Percentiles rank a stretch among this genome's conserved stretches.
These are phyloP conservation scores for Pyrgilauda ruficollis DNA, from an alignment of 2,113 vertebrate genomes.

Conservation along the genomic window DNA sequence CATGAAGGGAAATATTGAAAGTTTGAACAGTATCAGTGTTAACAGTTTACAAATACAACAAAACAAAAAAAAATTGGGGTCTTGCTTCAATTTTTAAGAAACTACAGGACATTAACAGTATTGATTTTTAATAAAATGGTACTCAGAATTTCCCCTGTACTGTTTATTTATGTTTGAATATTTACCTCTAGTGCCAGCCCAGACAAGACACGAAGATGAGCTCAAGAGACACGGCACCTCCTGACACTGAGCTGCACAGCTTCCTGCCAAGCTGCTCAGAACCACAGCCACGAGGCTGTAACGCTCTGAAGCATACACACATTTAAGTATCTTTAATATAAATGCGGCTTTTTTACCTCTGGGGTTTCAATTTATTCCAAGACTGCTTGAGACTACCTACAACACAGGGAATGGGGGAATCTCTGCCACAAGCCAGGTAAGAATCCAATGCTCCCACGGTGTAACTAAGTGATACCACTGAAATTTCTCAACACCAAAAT, in stretches of 20 bases:
- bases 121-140: neutral
- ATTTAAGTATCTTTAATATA: neutral
- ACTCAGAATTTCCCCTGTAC: neutral
- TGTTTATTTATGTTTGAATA: neutral
- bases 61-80: neutral
- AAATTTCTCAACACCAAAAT: neutral
- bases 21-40: neutral
- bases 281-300: accelerated
- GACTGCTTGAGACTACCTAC: neutral
- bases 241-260: neutral
- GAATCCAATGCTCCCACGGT: neutral
- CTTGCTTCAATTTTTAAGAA: neutral
- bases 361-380: neutral
- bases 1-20: neutral
- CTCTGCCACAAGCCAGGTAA: neutral
- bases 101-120: neutral
- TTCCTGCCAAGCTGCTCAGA: neutral
- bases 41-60: neutral
- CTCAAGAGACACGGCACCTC: neutral
- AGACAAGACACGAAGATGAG: neutral
- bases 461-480: neutral
- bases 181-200: neutral
- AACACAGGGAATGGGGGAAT: neutral
- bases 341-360: neutral
- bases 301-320: neutral